phyloP scores from a whole-genome alignment of 1,140 invertebrate species.

The Aethina tumida region DNA sequence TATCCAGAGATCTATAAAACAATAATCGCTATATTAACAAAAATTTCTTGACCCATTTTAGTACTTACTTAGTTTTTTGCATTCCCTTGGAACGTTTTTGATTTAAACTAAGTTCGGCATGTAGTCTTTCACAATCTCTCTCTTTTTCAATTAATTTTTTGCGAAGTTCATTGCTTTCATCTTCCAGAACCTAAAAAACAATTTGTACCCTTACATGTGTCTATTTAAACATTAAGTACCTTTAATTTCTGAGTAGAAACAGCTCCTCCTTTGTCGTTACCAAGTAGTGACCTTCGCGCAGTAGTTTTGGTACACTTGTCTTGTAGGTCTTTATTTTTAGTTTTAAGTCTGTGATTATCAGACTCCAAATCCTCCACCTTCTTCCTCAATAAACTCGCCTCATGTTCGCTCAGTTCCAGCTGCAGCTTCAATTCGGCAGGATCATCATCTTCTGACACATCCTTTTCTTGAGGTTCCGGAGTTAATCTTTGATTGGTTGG shows the following conservation, averaged over 20 bases:
- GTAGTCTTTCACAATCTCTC: conserved; percentile 63
- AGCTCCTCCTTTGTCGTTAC: conserved; percentile 28
- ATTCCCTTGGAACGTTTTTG: conserved; percentile 51
- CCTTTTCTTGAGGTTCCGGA: conserved; percentile 54
- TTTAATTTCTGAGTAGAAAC: conserved; percentile 60
- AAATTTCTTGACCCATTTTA: background rate
- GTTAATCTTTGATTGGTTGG: conserved; percentile 48
- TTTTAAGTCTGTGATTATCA: conserved; percentile 63
- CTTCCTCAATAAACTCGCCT: conserved; percentile 66
- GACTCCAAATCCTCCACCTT: conserved; percentile 79
- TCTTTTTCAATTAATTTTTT: conserved; percentile 77
- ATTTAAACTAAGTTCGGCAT: conserved; percentile 54
- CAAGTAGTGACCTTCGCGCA: conserved; percentile 32
- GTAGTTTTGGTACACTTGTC: conserved; percentile 48
- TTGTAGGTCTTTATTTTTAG: conserved; percentile 66
- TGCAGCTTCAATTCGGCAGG: conserved; percentile 65
- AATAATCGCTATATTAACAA: conserved; percentile 1
- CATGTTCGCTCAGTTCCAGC: conserved; percentile 81
- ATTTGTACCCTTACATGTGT: background rate
- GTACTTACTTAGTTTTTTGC: conserved; percentile 50
- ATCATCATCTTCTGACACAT: conserved; percentile 68
- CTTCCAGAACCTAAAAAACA: conserved; percentile 45
- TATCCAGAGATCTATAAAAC: conserved; percentile 45
- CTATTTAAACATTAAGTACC: conserved; percentile 29
- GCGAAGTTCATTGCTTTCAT: conserved; percentile 59